Evolutionary conservation across 1,140 invertebrate species (phyloP).

Genomic region (Drosophila mayri): DNA sequence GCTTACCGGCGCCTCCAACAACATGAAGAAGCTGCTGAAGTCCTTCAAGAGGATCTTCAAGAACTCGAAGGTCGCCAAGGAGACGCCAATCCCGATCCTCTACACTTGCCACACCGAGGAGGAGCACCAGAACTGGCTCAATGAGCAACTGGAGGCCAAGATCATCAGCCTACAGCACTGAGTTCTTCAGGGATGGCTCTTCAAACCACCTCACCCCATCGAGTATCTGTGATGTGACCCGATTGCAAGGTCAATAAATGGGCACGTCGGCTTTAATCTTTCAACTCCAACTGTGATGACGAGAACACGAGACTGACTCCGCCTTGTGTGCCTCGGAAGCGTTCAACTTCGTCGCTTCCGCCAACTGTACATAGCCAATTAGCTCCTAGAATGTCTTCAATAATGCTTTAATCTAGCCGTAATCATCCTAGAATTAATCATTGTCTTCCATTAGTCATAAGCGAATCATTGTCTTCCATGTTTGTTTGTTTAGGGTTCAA

Average conservation of each 20-base stretch:
- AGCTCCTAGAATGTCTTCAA: slow-evolving; percentile 27
- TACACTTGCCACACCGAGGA: slow-evolving; percentile 56
- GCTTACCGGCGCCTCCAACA: slow-evolving; percentile 53
- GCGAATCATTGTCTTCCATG: slow-evolving; percentile 66
- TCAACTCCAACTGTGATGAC: slow-evolving; percentile 60
- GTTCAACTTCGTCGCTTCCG: slow-evolving; percentile 15
- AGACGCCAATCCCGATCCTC: background rate
- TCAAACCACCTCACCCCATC: background rate
- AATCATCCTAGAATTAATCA: slow-evolving; percentile 51
- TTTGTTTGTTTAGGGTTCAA: slow-evolving; percentile 59
- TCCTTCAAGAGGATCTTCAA: slow-evolving; percentile 58
- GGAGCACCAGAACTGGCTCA: slow-evolving; percentile 75
- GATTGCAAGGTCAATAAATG: slow-evolving; percentile 40
- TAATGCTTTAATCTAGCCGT: slow-evolving; percentile 34
- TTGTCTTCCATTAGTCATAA: slow-evolving; percentile 74
- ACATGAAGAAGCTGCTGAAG: slow-evolving; percentile 67
- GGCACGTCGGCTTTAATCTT: slow-evolving; percentile 53
- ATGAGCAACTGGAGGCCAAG: slow-evolving; percentile 64
- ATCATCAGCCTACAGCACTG: slow-evolving; percentile 11
- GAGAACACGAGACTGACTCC: slow-evolving; percentile 62
- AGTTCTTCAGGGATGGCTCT: slow-evolving; percentile 12
- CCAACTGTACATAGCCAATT: slow-evolving; percentile 46
- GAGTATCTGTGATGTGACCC: slow-evolving; percentile 65
- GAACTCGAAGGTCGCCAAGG: slow-evolving; percentile 27
- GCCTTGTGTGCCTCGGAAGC: slow-evolving; percentile 30